Percentiles rank a stretch among this genome's conserved stretches.
These are phyloP conservation scores for Pluvialis apricaria DNA, from an alignment of 2,113 vertebrate species.

Conservation along the genomic window DNA sequence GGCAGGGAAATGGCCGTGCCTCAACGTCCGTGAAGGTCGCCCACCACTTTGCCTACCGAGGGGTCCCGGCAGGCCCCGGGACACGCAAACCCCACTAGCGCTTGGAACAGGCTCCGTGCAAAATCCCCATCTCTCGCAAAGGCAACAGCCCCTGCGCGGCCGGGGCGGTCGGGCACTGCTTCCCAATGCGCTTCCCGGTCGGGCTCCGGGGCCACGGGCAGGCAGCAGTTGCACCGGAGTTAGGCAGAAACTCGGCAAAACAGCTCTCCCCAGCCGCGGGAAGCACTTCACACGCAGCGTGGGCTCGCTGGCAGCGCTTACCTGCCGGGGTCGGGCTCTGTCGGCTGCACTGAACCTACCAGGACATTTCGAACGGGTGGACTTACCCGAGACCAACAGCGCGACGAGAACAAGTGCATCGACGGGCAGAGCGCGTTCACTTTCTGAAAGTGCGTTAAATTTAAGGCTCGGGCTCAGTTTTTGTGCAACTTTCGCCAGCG, in stretches of 20 bases:
- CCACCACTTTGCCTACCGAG: too few species aligned
- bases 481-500: background rate
- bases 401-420: background rate
- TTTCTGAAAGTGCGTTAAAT: background rate
- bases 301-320: background rate
- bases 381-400: background rate
- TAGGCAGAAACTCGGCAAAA: too few species aligned
- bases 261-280: background rate
- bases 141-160: background rate
- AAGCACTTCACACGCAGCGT: background rate
- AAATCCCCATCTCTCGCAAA: accelerated
- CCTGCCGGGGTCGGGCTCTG: background rate
- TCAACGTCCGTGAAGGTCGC: background rate
- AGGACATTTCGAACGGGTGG: too few species aligned
- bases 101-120: background rate
- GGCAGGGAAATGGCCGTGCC: background rate
- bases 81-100: background rate
- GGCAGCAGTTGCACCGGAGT: background rate
- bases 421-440: background rate
- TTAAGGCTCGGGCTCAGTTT: background rate
- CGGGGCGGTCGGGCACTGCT: background rate
- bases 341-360: background rate
- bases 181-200: background rate
- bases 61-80: background rate
- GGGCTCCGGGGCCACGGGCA: background rate